Evolutionary conservation across 2,113 vertebrate genomes (phyloP).

Genomic region (Podarcis cretensis): DNA sequence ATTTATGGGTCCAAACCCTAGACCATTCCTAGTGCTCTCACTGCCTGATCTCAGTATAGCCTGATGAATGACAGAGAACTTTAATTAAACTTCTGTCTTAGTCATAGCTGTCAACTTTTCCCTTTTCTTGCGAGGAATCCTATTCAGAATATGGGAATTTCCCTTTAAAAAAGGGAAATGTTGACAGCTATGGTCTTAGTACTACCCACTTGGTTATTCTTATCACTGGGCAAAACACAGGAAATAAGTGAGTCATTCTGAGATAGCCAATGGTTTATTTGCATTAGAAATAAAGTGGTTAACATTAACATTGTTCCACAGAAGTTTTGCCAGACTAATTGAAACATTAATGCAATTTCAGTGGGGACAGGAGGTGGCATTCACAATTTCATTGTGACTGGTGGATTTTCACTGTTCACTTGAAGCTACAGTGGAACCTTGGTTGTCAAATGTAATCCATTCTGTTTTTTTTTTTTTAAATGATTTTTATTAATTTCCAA

Average conservation of each 20-base stretch:
- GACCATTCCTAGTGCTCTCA: not conserved
- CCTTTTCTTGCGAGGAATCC: too few species aligned
- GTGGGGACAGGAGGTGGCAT: too few species aligned
- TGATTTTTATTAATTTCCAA: too few species aligned
- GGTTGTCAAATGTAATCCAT: too few species aligned
- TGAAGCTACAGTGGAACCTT: too few species aligned
- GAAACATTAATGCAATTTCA: too few species aligned
- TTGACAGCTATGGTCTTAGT: not conserved
- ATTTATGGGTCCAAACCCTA: too few species aligned
- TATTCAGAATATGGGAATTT: too few species aligned
- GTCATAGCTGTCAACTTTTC: not conserved
- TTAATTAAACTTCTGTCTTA: not conserved
- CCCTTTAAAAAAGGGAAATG: too few species aligned
- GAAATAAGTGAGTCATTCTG: not conserved
- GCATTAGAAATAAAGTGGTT: not conserved
- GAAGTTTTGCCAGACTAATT: not conserved
- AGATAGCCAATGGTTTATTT: not conserved
- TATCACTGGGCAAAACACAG: not conserved
- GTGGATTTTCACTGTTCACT: too few species aligned
- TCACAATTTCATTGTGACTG: too few species aligned
- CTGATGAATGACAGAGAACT: not conserved
- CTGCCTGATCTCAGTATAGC: not conserved
- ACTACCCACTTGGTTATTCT: not conserved
- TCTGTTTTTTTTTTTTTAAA: too few species aligned
- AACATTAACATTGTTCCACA: not conserved